Percentiles rank a stretch among this genome's conserved stretches.
These are phyloP conservation scores for Hipparchia semele DNA, from an alignment of 2,888 invertebrate genomes.

Conservation along the genomic window DNA sequence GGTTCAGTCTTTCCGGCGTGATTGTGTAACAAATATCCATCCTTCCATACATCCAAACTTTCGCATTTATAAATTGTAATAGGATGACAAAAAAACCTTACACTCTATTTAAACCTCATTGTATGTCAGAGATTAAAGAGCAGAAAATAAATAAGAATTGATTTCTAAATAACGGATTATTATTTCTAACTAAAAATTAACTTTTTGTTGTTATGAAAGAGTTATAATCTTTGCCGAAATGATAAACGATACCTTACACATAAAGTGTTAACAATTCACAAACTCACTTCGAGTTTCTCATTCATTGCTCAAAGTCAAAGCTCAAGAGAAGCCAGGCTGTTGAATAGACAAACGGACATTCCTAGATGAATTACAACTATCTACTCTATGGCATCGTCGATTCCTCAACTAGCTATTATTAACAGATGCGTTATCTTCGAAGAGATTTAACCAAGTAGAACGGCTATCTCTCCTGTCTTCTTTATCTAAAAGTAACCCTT, in stretches of 20 bases:
- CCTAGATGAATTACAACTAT: conserved; percentile 54
- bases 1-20: too few species aligned
- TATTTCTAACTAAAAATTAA: too few species aligned
- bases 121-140: too few species aligned
- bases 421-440: conserved; percentile 51
- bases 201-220: background rate
- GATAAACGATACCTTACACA: background rate
- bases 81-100: too few species aligned
- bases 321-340: background rate
- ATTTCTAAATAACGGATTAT: too few species aligned
- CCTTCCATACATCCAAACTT: too few species aligned
- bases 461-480: background rate
- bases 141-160: too few species aligned
- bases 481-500: too few species aligned
- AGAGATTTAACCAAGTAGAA: background rate
- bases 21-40: too few species aligned
- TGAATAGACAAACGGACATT: conserved; percentile 7
- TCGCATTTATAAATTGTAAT: too few species aligned
- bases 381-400: conserved; percentile 31
- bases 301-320: background rate
- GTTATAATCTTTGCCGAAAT: background rate
- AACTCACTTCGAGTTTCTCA: background rate
- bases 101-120: too few species aligned
- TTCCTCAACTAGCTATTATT: conserved; percentile 16
- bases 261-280: background rate